Evolutionary conservation across 2,113 vertebrate genomes (phyloP), one percentile per base, ranked within the genome.

Genomic region (Dromiciops gliroides): DNA sequence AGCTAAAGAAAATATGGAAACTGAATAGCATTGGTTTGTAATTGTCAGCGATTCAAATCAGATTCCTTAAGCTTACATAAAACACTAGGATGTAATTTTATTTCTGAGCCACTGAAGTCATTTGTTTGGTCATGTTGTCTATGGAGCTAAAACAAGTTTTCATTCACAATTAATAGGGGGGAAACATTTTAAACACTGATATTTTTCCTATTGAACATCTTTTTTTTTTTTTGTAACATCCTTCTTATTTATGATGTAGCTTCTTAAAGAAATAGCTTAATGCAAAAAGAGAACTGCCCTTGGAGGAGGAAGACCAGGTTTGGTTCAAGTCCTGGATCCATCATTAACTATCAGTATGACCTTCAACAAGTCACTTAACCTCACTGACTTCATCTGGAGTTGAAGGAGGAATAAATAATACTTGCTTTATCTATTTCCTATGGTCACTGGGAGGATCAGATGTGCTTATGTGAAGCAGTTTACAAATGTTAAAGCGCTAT

Each of bases 131-230:
- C 67, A 0, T 83, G 37, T 92, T 91, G 4, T 67, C 93, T 94
- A 16, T 89, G 22, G 28, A 93, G 51, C 93, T 51, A 88, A 91
- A 52, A 90, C 60, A 92, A 37, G 75, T 90, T 93, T 44, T 83
- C 67, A 88, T 28, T 50, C 37, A 4, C 89, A 89, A 90, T 23
- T 93, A 52, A 94, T 37, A 92, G 75, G 93, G 48, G 48, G 94
- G 93, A 92, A 53, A 10, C 49, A 6, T 91, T 94, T 48, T 91
- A 83, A 95, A 95, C 49, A 95, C 50, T 56, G 56, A 50, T 50
- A 0, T 89, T 96, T 94, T 95, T 88, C 50, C 92, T 3, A 52
- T 90, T 96, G 50, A 95, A 92, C 92, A 28, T 49, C 83, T 95
- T 96, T 49, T 89, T 37, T n/a, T n/a, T n/a, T n/a, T n/a, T n/a